These are phyloP conservation scores for Lutraria rhynchaena DNA, from an alignment of 1,140 invertebrate genomes.

Conservation along the genomic window DNA sequence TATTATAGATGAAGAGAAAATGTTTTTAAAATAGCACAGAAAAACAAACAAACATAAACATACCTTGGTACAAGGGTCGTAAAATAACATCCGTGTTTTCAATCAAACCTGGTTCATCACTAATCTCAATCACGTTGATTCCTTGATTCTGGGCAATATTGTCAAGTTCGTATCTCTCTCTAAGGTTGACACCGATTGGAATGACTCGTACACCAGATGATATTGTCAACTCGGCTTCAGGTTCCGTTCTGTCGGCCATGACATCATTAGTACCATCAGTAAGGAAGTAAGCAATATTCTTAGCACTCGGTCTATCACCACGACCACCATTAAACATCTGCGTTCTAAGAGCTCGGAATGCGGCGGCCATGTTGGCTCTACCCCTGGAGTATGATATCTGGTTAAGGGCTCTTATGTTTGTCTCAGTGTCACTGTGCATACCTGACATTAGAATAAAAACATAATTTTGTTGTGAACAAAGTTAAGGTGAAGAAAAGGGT, in stretches of 20 bases:
- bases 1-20: too few species aligned
- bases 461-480: too few species aligned
- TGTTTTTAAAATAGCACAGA: too few species aligned
- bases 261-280: slow-evolving; percentile 74
- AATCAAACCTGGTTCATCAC: slow-evolving; percentile 58
- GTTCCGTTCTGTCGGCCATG: slow-evolving; percentile 66
- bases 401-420: slow-evolving; percentile 67
- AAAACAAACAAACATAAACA: slow-evolving; percentile 22
- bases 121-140: slow-evolving; percentile 67
- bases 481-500: too few species aligned
- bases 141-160: slow-evolving; percentile 73
- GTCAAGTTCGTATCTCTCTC: slow-evolving; percentile 71
- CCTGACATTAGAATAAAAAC: slow-evolving; percentile 18
- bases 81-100: slow-evolving; percentile 71
- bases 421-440: slow-evolving; percentile 59
- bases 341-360: slow-evolving; percentile 67
- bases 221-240: slow-evolving; percentile 73
- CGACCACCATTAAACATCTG: slow-evolving; percentile 71
- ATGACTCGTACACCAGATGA: slow-evolving; percentile 72
- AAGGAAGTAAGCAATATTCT: slow-evolving; percentile 75
- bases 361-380: slow-evolving; percentile 75
- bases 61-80: slow-evolving; percentile 70
- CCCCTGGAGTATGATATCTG: slow-evolving; percentile 71
- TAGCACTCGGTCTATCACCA: slow-evolving; percentile 70
- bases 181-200: slow-evolving; percentile 70